These are phyloP conservation scores for Dissostichus mawsoni DNA, from an alignment of 2,113 vertebrate species.

Conservation along the genomic window DNA sequence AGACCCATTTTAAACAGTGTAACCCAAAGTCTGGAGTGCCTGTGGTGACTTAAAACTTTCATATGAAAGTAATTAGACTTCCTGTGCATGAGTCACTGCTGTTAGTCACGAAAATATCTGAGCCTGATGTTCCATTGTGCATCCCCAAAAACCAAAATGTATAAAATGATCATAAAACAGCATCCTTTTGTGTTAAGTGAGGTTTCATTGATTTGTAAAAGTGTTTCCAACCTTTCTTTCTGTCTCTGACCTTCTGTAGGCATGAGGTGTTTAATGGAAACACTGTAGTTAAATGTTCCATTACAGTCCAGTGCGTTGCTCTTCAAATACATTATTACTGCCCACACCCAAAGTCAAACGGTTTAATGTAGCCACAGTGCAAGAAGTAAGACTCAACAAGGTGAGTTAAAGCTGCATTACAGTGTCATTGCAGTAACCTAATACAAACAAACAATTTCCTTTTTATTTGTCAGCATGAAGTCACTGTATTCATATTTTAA, in stretches of 20 bases:
- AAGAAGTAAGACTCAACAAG: conserved; percentile 14
- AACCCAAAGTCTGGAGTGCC: conserved; percentile 34
- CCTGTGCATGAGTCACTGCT: conserved; percentile 66
- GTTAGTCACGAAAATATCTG: conserved; percentile 59
- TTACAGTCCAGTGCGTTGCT: conserved; percentile 1
- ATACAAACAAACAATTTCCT: background rate
- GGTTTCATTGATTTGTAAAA: conserved; percentile 15
- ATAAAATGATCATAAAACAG: conserved; percentile 29
- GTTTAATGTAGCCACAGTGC: background rate
- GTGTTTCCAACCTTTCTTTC: background rate
- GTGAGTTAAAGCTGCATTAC: background rate
- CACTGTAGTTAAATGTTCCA: conserved; percentile 35
- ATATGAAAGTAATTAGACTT: conserved; percentile 71
- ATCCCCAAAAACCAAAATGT: conserved; percentile 39
- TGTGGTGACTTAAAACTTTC: conserved; percentile 60
- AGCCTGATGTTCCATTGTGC: conserved; percentile 63
- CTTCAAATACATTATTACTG: conserved; percentile 16
- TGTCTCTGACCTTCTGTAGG: background rate
- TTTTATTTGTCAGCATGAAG: background rate
- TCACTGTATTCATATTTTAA: background rate
- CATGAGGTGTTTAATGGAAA: conserved; percentile 31
- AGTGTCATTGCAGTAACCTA: background rate
- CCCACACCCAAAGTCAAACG: conserved; percentile 12
- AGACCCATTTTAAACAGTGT: conserved; percentile 61
- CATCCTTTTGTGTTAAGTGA: background rate